Conservation (phyloP, 2,113 vertebrate genomes). For the Genyomyrus donnyi region DNA sequence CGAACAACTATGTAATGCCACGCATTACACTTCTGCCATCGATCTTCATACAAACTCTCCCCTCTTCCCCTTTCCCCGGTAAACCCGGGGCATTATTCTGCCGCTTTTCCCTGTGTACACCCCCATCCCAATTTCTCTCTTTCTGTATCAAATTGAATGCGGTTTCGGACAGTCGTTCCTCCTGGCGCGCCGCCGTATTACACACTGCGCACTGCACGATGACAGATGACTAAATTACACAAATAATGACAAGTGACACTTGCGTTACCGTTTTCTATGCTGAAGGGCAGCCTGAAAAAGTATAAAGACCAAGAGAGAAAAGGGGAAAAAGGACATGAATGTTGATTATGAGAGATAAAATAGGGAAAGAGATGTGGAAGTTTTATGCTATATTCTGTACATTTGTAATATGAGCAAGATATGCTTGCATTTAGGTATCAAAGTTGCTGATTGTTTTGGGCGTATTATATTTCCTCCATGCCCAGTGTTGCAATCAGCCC, state of each 20-base stretch:
- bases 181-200: conserved; percentile 65
- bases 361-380: neutral
- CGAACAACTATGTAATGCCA: neutral
- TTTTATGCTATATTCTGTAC: neutral
- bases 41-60: conserved; percentile 24
- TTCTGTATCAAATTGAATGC: conserved; percentile 68
- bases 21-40: conserved; percentile 7
- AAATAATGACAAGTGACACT: conserved; percentile 77
- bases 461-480: neutral
- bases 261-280: conserved; percentile 67
- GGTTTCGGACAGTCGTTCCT: conserved; percentile 60
- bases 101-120: neutral
- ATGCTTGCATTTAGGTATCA: neutral
- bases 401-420: neutral
- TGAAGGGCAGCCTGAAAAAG: conserved; percentile 62
- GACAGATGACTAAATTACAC: conserved; percentile 73
- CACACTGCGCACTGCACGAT: conserved; percentile 61
- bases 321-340: conserved; percentile 19
- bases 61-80: conserved; percentile 30
- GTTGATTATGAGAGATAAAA: conserved; percentile 4
- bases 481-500: neutral
- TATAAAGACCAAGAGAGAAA: conserved; percentile 40
- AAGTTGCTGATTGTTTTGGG: neutral
- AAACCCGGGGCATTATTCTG: conserved; percentile 32
- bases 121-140: conserved; percentile 33